phyloP scores from a whole-genome alignment of 2,797 vertebrate species.

The Acipenser transmontanus region DNA sequence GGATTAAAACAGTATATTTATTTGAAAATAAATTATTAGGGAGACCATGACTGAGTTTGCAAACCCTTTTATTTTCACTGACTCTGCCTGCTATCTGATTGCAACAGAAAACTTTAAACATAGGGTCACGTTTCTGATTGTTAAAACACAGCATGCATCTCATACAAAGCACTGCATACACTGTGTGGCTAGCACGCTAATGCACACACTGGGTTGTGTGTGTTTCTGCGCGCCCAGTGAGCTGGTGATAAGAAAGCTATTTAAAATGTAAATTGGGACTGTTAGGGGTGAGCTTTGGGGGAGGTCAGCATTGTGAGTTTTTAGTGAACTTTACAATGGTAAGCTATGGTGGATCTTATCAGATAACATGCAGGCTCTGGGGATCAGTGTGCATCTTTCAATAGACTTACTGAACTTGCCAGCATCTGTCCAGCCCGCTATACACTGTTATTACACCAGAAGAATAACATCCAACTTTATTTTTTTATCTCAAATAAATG shows the following conservation, averaged over 20 bases:
- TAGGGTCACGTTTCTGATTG: neutral
- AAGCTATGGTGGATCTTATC: neutral
- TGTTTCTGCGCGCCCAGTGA: conserved; percentile 34
- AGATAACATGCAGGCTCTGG: neutral
- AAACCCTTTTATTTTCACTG: neutral
- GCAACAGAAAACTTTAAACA: neutral
- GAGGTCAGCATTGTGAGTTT: conserved; percentile 42
- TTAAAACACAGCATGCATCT: no score
- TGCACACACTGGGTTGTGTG: neutral
- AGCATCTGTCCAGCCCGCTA: neutral
- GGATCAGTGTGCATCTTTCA: neutral
- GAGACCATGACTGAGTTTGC: neutral
- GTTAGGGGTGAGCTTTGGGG: conserved; percentile 17
- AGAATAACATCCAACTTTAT: no score
- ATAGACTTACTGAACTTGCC: no score
- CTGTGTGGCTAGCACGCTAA: neutral
- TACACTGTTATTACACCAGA: no score
- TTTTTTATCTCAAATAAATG: no score
- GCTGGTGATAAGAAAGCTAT: conserved; percentile 60
- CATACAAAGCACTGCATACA: neutral
- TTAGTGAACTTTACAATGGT: conserved; percentile 23
- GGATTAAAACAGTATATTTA: no score
- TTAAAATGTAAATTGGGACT: conserved; percentile 63
- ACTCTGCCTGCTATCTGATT: neutral
- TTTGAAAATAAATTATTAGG: neutral